Percentiles rank a stretch among this genome's conserved stretches.
These are phyloP conservation scores for Cryptops parisi DNA, from an alignment of 2,888 invertebrate species.

Conservation along the genomic window DNA sequence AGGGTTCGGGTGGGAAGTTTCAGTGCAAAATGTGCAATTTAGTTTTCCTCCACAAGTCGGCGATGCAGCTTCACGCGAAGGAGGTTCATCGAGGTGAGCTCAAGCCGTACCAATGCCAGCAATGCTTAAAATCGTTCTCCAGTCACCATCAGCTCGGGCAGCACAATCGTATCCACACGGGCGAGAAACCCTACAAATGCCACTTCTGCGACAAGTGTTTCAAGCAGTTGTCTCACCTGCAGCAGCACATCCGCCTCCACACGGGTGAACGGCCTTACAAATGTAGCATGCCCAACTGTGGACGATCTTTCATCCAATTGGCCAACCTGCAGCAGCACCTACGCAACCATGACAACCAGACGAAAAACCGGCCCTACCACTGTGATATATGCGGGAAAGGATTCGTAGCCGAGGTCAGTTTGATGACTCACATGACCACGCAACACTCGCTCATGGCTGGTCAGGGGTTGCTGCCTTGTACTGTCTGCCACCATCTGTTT, in stretches of 20 bases:
- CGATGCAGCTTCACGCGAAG: constrained; percentile 14
- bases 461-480: constrained; percentile 7
- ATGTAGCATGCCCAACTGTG: constrained; percentile 29
- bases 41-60: constrained; percentile 13
- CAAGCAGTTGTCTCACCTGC: constrained; percentile 14
- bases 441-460: constrained; percentile 12
- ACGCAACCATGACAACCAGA: constrained; percentile 29
- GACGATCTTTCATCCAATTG: constrained; percentile 31
- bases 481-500: constrained; percentile 11
- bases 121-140: constrained; percentile 31
- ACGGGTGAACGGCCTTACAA: constrained; percentile 13
- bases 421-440: constrained; percentile 26
- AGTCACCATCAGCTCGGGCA: constrained; percentile 28
- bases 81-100: constrained; percentile 21
- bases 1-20: constrained; percentile 10
- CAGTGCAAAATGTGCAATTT: constrained; percentile 13
- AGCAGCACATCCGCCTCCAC: constrained; percentile 13
- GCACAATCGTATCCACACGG: constrained; percentile 13
- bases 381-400: constrained; percentile 29
- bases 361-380: constrained; percentile 23
- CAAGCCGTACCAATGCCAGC: constrained; percentile 28
- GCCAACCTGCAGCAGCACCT: constrained; percentile 31
- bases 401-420: constrained; percentile 29
- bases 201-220: constrained; percentile 12
- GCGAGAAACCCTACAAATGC: constrained; percentile 14